Percentiles rank a stretch among this genome's conserved stretches.
Conservation (phyloP, 2,797 vertebrate genomes). For the Loris lydekkerianus region DNA sequence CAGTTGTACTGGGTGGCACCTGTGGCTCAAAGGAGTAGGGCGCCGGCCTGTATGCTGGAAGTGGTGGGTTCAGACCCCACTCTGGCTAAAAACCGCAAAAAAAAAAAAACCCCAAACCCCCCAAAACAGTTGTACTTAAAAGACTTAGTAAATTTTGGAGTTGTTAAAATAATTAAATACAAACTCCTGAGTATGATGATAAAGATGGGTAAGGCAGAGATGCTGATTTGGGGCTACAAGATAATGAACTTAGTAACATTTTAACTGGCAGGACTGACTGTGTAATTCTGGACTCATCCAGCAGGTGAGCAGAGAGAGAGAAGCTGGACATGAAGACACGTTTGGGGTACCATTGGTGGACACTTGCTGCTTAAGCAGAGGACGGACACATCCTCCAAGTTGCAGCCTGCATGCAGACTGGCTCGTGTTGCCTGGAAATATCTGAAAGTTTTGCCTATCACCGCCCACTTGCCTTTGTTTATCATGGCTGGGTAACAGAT, state of each 20-base stretch:
- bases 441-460: not conserved
- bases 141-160: not conserved
- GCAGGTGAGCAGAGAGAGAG: not conserved
- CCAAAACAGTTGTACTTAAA: not conserved
- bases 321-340: fast-evolving
- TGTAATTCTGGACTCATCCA: not conserved
- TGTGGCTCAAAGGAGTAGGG: too few species aligned
- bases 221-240: not conserved
- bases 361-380: not conserved
- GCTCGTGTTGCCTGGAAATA: not conserved
- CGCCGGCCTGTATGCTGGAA: too few species aligned
- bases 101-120: not conserved
- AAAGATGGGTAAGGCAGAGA: not conserved
- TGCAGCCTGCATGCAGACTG: not conserved
- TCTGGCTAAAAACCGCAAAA: too few species aligned
- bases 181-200: not conserved
- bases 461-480: not conserved
- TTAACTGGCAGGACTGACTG: not conserved
- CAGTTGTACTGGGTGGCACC: not conserved
- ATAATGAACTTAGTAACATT: not conserved
- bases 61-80: too few species aligned
- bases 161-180: not conserved
- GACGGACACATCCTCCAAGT: too few species aligned
- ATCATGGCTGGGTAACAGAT: not conserved
- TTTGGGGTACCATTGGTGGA: not conserved